A percentile compares a stretch with the other conserved stretches of the same genome.
Conservation (phyloP, 2,113 vertebrate genomes). For the Coregonus clupeaformis region DNA sequence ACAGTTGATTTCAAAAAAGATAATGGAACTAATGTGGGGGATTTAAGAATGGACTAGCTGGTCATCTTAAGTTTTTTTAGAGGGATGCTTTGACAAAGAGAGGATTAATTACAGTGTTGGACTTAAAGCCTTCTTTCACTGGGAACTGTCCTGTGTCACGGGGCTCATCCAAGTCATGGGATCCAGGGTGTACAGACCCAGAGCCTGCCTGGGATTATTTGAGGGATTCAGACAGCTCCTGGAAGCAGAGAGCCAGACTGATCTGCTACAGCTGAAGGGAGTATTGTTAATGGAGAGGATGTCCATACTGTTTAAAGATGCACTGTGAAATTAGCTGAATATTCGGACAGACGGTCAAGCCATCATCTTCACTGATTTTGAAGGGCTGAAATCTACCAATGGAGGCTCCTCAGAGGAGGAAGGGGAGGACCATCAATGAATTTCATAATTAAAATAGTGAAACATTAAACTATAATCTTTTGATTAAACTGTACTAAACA, state of each 20-base stretch:
- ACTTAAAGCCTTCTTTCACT: conserved; percentile 26
- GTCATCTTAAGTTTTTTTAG: conserved; percentile 15
- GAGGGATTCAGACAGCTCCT: conserved; percentile 10
- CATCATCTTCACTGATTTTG: no score
- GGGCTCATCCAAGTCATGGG: conserved; percentile 57
- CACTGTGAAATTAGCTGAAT: no score
- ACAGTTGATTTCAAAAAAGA: conserved; percentile 7
- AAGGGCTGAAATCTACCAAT: no score
- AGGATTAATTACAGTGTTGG: conserved; percentile 50
- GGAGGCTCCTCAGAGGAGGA: no score
- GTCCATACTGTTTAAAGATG: not conserved
- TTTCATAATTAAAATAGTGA: no score
- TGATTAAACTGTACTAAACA: no score
- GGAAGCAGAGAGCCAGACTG: not conserved
- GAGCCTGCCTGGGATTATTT: not conserved
- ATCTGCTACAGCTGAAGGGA: not conserved
- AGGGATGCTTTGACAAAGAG: conserved; percentile 46
- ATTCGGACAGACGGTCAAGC: no score
- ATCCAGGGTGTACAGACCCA: conserved; percentile 26
- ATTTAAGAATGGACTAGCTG: conserved; percentile 7
- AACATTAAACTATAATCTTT: no score
- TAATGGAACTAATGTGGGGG: conserved; percentile 37
- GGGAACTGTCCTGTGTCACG: conserved; percentile 34
- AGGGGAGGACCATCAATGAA: no score
- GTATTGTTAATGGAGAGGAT: not conserved